Evolutionary conservation across 2,113 vertebrate genomes (phyloP).

Genomic region (Gulo gulo): DNA sequence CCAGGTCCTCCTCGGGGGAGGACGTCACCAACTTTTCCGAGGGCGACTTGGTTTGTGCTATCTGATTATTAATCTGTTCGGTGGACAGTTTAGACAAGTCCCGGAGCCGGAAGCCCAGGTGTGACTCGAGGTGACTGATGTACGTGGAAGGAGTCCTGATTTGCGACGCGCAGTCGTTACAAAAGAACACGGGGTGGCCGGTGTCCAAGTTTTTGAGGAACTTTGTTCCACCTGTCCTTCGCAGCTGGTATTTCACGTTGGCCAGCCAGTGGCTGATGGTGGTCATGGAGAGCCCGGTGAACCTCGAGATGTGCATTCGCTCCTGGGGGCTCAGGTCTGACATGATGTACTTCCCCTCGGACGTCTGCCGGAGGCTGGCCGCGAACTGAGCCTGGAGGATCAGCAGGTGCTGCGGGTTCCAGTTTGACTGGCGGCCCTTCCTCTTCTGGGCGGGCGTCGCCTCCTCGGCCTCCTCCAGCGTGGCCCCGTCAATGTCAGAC

Average conservation of each 20-base stretch:
- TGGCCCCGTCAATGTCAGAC: slow-evolving; percentile 94
- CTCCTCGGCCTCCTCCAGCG: slow-evolving; percentile 95
- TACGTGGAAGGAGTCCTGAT: slow-evolving; percentile 99
- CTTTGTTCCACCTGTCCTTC: slow-evolving; percentile 99
- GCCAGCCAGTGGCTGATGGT: slow-evolving; percentile 99
- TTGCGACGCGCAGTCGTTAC: slow-evolving; percentile 98
- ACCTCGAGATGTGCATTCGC: slow-evolving; percentile 98
- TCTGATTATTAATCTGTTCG: slow-evolving; percentile 94
- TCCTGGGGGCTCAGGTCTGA: slow-evolving; percentile 99
- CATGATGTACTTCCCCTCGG: slow-evolving; percentile 97
- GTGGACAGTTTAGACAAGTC: slow-evolving; percentile 97
- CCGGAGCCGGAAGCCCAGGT: slow-evolving; percentile 97
- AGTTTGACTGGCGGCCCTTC: slow-evolving; percentile 99
- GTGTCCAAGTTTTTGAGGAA: slow-evolving; percentile 99
- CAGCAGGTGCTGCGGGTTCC: slow-evolving; percentile 99
- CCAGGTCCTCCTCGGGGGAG: slow-evolving; percentile 92
- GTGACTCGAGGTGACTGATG: slow-evolving; percentile 97
- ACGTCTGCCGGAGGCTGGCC: slow-evolving; percentile 96
- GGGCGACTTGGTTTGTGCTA: slow-evolving; percentile 94
- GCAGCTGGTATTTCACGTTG: slow-evolving; percentile 99
- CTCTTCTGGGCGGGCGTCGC: slow-evolving; percentile 96
- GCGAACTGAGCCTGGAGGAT: slow-evolving; percentile 99
- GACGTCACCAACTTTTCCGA: slow-evolving; percentile 95
- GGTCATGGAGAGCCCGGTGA: slow-evolving; percentile 99
- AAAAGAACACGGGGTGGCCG: slow-evolving; percentile 99